These are phyloP conservation scores for Vidua macroura DNA, from an alignment of 2,113 vertebrate genomes.

Conservation along the genomic window DNA sequence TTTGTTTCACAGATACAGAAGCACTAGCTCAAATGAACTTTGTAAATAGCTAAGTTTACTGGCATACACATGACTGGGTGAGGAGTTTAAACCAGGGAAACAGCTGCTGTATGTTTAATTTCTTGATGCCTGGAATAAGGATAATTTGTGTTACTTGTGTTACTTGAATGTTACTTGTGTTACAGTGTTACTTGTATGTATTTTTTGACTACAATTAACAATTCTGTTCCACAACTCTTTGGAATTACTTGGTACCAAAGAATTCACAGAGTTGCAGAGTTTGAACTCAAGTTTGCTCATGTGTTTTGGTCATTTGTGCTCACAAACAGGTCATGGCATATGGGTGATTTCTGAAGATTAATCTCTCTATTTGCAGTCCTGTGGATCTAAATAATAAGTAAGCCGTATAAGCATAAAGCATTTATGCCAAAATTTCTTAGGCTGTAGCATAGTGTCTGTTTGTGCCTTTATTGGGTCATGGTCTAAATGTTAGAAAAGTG, in stretches of 20 bases:
- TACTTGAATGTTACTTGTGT: no score
- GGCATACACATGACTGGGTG: background rate
- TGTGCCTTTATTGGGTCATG: background rate
- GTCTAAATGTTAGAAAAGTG: background rate
- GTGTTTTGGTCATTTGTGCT: background rate
- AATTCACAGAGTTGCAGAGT: background rate
- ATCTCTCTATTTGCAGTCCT: background rate
- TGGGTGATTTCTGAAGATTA: background rate
- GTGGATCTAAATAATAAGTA: background rate
- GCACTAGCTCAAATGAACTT: background rate
- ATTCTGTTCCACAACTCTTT: background rate
- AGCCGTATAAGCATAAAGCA: background rate
- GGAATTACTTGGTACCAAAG: background rate
- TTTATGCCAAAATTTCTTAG: background rate
- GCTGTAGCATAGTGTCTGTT: background rate
- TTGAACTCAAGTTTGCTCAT: background rate
- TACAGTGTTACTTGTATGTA: background rate
- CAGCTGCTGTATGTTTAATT: background rate
- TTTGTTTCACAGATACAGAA: background rate
- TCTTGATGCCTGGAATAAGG: background rate
- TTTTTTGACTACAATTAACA: background rate
- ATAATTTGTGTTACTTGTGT: background rate
- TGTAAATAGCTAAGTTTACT: background rate
- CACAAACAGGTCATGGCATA: background rate
- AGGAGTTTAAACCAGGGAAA: background rate